Evolutionary conservation across 1,140 invertebrate species (phyloP).

Genomic region (Calliphora vicina): DNA sequence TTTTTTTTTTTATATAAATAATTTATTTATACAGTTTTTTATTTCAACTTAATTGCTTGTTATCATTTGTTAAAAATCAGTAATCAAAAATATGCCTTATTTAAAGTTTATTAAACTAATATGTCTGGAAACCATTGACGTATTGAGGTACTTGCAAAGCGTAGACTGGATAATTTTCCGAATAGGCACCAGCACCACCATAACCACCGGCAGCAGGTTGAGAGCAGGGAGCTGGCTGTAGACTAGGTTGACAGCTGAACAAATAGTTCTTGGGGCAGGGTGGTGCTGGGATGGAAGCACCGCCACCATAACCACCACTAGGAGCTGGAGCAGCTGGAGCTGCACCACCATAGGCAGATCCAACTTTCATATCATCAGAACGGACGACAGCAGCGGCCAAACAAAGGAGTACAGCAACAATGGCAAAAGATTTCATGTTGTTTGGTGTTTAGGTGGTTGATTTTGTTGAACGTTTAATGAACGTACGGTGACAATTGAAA

Average conservation of each 20-base stretch:
- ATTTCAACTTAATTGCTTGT: too few relatives aligned
- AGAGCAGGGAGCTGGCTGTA: slow-evolving; percentile 33
- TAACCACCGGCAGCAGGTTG: not conserved
- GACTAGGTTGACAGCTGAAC: slow-evolving; percentile 36
- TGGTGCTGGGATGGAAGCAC: slow-evolving; percentile 17
- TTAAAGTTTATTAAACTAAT: slow-evolving; percentile 8
- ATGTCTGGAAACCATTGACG: not conserved
- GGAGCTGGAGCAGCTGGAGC: not conserved
- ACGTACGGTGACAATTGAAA: not conserved
- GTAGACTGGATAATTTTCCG: slow-evolving; percentile 17
- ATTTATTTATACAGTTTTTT: too few relatives aligned
- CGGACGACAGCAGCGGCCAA: not conserved
- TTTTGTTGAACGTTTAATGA: too few relatives aligned
- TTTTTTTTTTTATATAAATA: too few relatives aligned
- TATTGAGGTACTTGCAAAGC: not conserved
- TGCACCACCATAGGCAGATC: slow-evolving; percentile 19
- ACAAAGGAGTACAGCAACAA: not conserved
- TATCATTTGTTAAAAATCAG: too few relatives aligned
- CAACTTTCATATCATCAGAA: slow-evolving; percentile 14
- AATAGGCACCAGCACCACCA: slow-evolving; percentile 10
- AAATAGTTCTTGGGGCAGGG: slow-evolving; percentile 38
- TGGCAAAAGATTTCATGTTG: slow-evolving; percentile 11
- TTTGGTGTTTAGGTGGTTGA: too few relatives aligned
- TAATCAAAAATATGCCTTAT: not conserved
- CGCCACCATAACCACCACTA: not conserved